Base-by-base conservation (phyloP, 2,113 vertebrate genomes). In the Psettodes erumei region DNA sequence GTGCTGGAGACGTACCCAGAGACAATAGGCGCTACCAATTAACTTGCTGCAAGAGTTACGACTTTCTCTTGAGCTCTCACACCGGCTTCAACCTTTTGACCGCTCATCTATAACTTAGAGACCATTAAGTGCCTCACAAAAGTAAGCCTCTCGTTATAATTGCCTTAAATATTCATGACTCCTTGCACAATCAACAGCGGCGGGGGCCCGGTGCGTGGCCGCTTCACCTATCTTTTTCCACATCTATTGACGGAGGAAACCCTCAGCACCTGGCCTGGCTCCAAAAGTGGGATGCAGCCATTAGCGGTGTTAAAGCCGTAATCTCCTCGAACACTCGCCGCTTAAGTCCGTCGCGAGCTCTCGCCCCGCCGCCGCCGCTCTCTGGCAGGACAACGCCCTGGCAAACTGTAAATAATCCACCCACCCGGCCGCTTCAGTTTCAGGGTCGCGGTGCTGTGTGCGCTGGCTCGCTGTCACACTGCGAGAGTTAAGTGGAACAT, bases 101-200 rank as follows among this genome's bases (percentile, higher is more conserved):
- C 59, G 28, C 82, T 87, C 90, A 81, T 87, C 77, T 84, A 88
- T 88, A 88, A 90, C 81, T 83, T 71, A 81, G 53, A 88, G 79
- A 56, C 78, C 74, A 77, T 78, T 86, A 86, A 86, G 78, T 61
- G 73, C 71, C 79, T 62, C 73, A 42, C 58, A 50, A 73, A 86
- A 77, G 69, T 35, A 79, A 82, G 77, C 64, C 73, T 58, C 76
- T 82, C 75, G 76, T 90, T 87, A 85, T 74, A 84, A 70, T 77
- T 61, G 43, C 67, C 67, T 90, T 74, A 87, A 89, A 86, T 88
- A 88, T 89, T 87, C 59, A 90, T 77, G 64, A 47, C 23, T 30
- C 48, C 30, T n/a, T 23, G 55, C 38, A 68, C 77, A 70, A 78
- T 81, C 73, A 74, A 51, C 18, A 47, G 19, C 32, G 81, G 37